Evolutionary conservation across 2,797 vertebrate species (phyloP).

Genomic region (Denticeps clupeoides): DNA sequence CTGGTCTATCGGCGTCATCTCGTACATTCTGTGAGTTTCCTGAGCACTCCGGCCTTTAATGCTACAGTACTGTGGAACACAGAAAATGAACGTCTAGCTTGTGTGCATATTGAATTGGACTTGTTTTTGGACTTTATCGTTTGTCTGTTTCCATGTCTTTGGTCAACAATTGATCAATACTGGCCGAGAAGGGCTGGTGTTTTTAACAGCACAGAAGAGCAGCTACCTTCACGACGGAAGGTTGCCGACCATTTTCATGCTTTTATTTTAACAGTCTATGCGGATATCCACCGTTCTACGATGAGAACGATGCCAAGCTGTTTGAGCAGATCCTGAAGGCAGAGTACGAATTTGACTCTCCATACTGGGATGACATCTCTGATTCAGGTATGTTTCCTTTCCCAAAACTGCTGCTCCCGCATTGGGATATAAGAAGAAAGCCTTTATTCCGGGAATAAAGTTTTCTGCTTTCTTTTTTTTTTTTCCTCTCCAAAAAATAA

Average conservation of each 20-base stretch:
- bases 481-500: not conserved
- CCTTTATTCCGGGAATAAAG: no score
- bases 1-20: conserved; percentile 96
- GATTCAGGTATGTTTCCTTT: conserved; percentile 71
- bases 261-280: no score
- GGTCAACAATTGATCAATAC: not conserved
- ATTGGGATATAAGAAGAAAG: not conserved
- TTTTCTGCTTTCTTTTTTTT: not conserved
- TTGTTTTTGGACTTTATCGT: not conserved
- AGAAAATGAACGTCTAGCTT: no score
- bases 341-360: conserved; percentile 93
- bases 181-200: no score
- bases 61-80: not conserved
- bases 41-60: not conserved
- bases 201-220: no score
- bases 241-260: no score
- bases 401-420: not conserved
- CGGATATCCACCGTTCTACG: conserved; percentile 91
- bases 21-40: conserved; percentile 83
- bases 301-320: conserved; percentile 92
- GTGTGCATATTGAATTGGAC: no score
- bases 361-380: conserved; percentile 97
- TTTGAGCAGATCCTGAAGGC: conserved; percentile 95
- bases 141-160: not conserved
- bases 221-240: no score